Evolutionary conservation across 2,113 vertebrate species (phyloP).

Genomic region (Hippolais icterina): DNA sequence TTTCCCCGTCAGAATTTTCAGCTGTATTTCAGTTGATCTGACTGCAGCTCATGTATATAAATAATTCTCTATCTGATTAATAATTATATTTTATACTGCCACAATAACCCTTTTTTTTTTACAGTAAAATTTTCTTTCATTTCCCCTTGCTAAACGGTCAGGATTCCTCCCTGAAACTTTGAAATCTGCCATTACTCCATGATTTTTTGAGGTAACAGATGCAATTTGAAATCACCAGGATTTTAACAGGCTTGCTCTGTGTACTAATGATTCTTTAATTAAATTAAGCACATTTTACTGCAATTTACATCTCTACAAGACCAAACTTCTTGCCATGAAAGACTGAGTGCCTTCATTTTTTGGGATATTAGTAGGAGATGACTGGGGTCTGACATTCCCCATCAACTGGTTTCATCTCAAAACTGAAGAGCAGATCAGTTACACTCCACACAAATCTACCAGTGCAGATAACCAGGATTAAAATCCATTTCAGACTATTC

Average conservation of each 20-base stretch:
- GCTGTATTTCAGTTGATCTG: not conserved
- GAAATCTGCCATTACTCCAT: not conserved
- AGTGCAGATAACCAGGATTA: not conserved
- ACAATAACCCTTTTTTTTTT: not conserved
- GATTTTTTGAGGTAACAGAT: not conserved
- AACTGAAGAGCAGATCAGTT: not conserved
- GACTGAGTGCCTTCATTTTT: not conserved
- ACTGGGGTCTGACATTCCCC: not conserved
- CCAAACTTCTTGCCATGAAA: not conserved
- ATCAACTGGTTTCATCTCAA: not conserved
- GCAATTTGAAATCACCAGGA: not conserved
- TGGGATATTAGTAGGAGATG: not conserved
- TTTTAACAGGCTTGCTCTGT: not conserved
- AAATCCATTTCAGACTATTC: not conserved
- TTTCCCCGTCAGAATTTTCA: constrained; percentile 34
- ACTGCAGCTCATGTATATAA: not conserved
- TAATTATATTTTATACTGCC: not conserved
- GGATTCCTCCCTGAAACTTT: not conserved
- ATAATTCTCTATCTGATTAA: not conserved
- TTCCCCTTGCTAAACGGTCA: not conserved
- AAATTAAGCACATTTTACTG: not conserved
- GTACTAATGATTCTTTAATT: not conserved
- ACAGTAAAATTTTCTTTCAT: not conserved
- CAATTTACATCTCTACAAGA: not conserved
- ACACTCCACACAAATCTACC: not conserved